phyloP scores from a whole-genome alignment of 2,888 invertebrate species.

The Drosophila anomalata region DNA sequence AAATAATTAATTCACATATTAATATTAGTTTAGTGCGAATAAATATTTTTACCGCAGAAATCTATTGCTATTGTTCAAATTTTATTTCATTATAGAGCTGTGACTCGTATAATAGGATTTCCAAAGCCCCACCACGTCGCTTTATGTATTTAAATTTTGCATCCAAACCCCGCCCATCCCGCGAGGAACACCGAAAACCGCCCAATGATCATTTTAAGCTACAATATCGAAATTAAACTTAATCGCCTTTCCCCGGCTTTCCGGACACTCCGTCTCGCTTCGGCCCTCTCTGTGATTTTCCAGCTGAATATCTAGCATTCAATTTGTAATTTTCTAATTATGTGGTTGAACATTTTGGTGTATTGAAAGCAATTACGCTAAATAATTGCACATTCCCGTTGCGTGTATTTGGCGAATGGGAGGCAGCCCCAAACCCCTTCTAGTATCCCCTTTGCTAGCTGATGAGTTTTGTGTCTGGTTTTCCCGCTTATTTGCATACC shows the following conservation, averaged over 20 bases:
- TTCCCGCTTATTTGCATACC: not conserved
- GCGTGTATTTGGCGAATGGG: slow-evolving; percentile 25
- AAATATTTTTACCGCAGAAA: slow-evolving; percentile 16
- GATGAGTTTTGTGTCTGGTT: not conserved
- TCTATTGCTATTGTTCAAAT: slow-evolving; percentile 14
- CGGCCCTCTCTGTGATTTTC: not conserved
- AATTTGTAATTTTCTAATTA: slow-evolving; percentile 69
- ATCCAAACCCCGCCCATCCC: not conserved
- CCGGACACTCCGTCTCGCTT: not conserved
- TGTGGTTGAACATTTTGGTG: slow-evolving; percentile 53
- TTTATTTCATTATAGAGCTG: slow-evolving; percentile 51
- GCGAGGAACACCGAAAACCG: not conserved
- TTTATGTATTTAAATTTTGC: slow-evolving; percentile 20
- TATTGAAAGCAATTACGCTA: slow-evolving; percentile 66
- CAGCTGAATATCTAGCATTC: slow-evolving; percentile 46
- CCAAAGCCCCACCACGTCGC: slow-evolving; percentile 7
- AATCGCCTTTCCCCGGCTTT: slow-evolving; percentile 5
- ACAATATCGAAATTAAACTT: slow-evolving; percentile 28
- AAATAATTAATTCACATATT: slow-evolving; percentile 55
- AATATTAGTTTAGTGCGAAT: slow-evolving; percentile 34
- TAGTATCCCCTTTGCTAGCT: slow-evolving; percentile 15
- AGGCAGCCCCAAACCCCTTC: slow-evolving; percentile 3
- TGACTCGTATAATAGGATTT: slow-evolving; percentile 42
- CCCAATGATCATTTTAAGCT: slow-evolving; percentile 16
- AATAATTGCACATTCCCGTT: slow-evolving; percentile 59